Conservation (phyloP, 2,113 vertebrate species). For the Micronisus gabar region DNA sequence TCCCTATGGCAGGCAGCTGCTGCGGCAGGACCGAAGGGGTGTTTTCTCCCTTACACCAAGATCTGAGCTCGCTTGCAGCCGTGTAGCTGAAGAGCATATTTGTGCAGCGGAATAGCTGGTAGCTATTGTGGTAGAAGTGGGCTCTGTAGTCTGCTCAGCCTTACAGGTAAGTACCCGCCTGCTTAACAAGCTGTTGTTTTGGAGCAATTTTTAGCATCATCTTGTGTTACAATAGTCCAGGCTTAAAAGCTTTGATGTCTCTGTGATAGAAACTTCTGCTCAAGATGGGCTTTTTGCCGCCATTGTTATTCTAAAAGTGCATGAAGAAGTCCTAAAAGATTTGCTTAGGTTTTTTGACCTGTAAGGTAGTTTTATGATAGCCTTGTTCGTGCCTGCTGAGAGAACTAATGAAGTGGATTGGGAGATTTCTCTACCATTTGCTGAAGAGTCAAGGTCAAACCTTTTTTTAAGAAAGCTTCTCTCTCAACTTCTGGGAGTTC, state of each 20-base stretch:
- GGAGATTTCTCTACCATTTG: neutral
- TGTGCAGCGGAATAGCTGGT: neutral
- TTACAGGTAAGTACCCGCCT: slow-evolving; percentile 22
- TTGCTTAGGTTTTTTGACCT: neutral
- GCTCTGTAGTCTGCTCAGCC: neutral
- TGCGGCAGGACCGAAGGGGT: neutral
- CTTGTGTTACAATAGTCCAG: neutral
- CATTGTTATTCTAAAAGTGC: neutral
- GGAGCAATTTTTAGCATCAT: neutral
- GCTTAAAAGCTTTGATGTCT: slow-evolving; percentile 17
- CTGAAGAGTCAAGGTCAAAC: neutral
- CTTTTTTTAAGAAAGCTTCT: neutral
- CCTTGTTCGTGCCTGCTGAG: neutral
- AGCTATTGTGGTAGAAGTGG: neutral
- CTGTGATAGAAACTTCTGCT: neutral
- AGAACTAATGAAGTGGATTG: neutral
- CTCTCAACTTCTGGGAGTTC: neutral
- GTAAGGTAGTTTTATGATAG: neutral
- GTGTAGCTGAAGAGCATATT: neutral
- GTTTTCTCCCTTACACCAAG: neutral
- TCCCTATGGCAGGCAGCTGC: neutral
- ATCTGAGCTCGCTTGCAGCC: neutral
- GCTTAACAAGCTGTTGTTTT: neutral
- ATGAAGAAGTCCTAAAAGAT: neutral
- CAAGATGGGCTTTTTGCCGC: neutral